Evolutionary conservation across 2,888 invertebrate genomes (phyloP), one percentile per base, ranked within the genome.

Genomic region (Sinohyriopsis cumingii): DNA sequence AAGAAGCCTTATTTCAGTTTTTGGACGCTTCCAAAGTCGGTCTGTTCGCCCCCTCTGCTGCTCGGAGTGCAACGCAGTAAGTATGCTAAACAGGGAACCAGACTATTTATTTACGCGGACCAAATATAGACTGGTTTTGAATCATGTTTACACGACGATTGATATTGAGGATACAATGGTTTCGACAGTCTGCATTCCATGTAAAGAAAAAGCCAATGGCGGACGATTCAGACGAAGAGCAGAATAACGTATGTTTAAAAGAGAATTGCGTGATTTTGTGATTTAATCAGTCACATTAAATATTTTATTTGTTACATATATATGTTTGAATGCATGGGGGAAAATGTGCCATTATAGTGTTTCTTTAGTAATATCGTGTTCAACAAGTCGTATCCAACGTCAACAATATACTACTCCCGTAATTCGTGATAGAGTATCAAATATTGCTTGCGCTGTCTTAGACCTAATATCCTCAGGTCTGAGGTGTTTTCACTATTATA

Each of bases 191-290:
- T 45, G 45, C 45, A 45, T 45, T 45, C 45, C 45, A 45, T 3
- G 45, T 45, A 12, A 45, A 15, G 45, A 45, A 45, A 69, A 60
- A 55, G 53, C 70, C 72, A 76, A 79, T 82, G 81, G 79, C 75
- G 69, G 79, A 79, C 75, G 78, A 81, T 63, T 82, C 80, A 55
- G 81, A 81, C 71, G 80, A 82, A 68, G 81, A 79, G 69, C 75
- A 75, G 76, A 63, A 60, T 65, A 77, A 75, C 67, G 82, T 82
- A 76, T 68, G 55, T 67, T 65, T 67, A 59, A 25, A 54, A 60
- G 18, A 28, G 55, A 63, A 54, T 61, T 33, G 61, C 60, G 28
- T 55, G 20, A 60, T 55, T 67, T 20, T 22, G 55, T 61, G 28
- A 54, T 61, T n/a, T 12, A 61, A 22, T 45, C 25, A 25, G 53